Conservation (phyloP, 1,140 invertebrate species). For the Reticulitermes speratus region DNA sequence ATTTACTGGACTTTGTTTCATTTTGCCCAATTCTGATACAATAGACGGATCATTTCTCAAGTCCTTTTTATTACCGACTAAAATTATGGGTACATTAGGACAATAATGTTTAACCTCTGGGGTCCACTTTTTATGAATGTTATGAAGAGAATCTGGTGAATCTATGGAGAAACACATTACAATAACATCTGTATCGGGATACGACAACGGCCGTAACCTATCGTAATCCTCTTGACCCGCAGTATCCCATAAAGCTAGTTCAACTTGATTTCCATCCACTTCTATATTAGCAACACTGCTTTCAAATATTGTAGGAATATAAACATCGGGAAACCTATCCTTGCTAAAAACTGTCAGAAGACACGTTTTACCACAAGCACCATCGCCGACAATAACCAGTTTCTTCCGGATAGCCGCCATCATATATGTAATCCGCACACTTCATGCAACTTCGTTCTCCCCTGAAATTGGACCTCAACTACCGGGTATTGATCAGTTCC, state of each 20-base stretch:
- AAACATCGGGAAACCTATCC: slow-evolving; percentile 67
- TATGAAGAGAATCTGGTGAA: slow-evolving; percentile 56
- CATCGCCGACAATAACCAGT: slow-evolving; percentile 69
- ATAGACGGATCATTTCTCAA: slow-evolving; percentile 62
- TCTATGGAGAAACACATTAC: slow-evolving; percentile 60
- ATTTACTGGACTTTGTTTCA: slow-evolving; percentile 69
- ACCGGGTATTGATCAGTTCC: neutral
- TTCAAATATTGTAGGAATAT: slow-evolving; percentile 69
- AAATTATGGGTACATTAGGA: slow-evolving; percentile 61
- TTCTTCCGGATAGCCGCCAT: slow-evolving; percentile 57
- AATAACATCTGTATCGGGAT: slow-evolving; percentile 64
- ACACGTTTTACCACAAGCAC: slow-evolving; percentile 67
- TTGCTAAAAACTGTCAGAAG: slow-evolving; percentile 65
- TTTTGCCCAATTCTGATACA: slow-evolving; percentile 63
- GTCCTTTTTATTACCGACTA: slow-evolving; percentile 64
- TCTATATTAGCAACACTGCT: slow-evolving; percentile 69
- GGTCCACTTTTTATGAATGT: slow-evolving; percentile 59
- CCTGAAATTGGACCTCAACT: neutral
- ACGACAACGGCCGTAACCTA: slow-evolving; percentile 50
- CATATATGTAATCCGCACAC: neutral
- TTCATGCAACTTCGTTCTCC: neutral
- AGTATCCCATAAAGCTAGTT: slow-evolving; percentile 65
- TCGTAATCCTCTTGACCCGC: neutral
- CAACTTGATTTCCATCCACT: slow-evolving; percentile 63
- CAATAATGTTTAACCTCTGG: slow-evolving; percentile 63